Percentiles rank a stretch among this genome's conserved stretches.
Conservation (phyloP, 92 coral and sea anemone species). For the Parazoanthus swiftii region DNA sequence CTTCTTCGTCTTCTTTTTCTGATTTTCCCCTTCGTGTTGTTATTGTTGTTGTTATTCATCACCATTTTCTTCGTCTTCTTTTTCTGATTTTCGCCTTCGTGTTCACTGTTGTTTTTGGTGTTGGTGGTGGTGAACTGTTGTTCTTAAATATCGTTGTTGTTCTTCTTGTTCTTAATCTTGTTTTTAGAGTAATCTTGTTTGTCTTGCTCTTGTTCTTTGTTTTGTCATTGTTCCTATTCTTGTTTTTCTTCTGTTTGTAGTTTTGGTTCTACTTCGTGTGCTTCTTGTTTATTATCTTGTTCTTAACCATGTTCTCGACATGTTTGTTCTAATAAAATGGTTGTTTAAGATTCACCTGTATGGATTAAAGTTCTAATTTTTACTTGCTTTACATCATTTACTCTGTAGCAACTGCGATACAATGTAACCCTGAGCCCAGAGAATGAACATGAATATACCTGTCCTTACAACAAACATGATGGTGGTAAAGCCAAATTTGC, state of each 20-base stretch:
- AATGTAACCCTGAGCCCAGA: slow-evolving; percentile 73
- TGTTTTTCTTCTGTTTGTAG: too few species aligned
- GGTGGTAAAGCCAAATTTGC: slow-evolving; percentile 78
- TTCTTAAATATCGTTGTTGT: background rate
- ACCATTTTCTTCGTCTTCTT: too few species aligned
- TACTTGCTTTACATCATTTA: background rate
- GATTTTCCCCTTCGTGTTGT: too few species aligned
- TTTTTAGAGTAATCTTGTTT: too few species aligned
- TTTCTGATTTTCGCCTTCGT: too few species aligned
- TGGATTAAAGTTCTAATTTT: background rate
- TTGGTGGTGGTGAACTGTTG: too few species aligned
- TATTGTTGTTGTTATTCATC: background rate
- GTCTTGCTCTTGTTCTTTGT: background rate
- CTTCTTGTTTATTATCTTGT: background rate
- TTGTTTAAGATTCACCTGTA: too few species aligned
- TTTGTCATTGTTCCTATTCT: too few species aligned
- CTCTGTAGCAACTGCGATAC: slow-evolving; percentile 71
- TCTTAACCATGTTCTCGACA: background rate
- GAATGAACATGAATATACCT: slow-evolving; percentile 90
- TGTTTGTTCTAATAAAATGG: background rate
- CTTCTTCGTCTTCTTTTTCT: too few species aligned
- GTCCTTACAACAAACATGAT: slow-evolving; percentile 73
- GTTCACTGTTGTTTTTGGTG: background rate
- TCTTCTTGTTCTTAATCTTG: background rate
- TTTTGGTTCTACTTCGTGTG: background rate